Evolutionary conservation across 2,888 invertebrate genomes (phyloP).

Genomic region (Rugalucina vietnamica): DNA sequence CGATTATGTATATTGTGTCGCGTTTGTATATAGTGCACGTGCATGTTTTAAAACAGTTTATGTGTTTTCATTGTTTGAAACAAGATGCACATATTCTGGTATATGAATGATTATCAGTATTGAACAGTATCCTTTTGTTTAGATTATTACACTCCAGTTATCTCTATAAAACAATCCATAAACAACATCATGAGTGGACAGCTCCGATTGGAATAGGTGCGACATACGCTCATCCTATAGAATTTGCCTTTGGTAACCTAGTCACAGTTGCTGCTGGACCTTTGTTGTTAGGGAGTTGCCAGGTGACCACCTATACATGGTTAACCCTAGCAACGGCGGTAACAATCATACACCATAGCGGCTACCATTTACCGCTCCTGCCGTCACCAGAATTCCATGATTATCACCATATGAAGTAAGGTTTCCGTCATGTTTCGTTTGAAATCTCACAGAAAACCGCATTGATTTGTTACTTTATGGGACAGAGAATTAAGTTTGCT

Average conservation of each 20-base stretch:
- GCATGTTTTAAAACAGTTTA: too few species aligned
- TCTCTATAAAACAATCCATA: slow-evolving; percentile 92
- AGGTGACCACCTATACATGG: slow-evolving; percentile 87
- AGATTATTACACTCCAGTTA: slow-evolving; percentile 90
- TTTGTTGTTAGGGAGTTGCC: slow-evolving; percentile 87
- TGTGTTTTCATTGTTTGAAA: too few species aligned
- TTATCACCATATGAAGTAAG: slow-evolving; percentile 91
- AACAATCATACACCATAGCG: slow-evolving; percentile 92
- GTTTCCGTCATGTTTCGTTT: slow-evolving; percentile 12
- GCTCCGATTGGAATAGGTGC: slow-evolving; percentile 93
- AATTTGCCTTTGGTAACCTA: slow-evolving; percentile 90
- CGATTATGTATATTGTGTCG: too few species aligned
- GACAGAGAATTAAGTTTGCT: too few species aligned
- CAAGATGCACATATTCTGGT: too few species aligned
- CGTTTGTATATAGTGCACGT: too few species aligned
- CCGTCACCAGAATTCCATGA: slow-evolving; percentile 94
- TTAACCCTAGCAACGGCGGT: slow-evolving; percentile 90
- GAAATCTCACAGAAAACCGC: neutral
- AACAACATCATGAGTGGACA: slow-evolving; percentile 94
- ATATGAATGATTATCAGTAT: too few species aligned
- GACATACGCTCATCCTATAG: slow-evolving; percentile 91
- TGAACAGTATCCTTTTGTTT: too few species aligned
- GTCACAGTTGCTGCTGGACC: slow-evolving; percentile 89
- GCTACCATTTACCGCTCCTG: slow-evolving; percentile 93
- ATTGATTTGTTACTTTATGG: too few species aligned